Conservation (phyloP, 2,797 vertebrate species). For the Spinus pinus region DNA sequence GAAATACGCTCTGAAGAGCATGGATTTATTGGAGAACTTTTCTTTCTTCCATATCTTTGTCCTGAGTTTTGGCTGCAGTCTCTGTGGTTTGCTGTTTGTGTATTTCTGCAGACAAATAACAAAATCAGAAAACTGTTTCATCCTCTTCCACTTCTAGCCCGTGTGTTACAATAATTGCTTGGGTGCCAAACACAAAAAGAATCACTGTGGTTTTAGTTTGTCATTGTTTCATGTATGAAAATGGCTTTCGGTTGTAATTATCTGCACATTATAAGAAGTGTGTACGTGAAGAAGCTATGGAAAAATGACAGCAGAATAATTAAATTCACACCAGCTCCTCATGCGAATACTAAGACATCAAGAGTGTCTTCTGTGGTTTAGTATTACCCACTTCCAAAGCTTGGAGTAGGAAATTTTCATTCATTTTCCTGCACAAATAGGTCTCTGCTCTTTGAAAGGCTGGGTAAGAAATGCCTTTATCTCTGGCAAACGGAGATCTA, state of each 20-base stretch:
- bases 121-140: slow-evolving; percentile 6
- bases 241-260: slow-evolving; percentile 40
- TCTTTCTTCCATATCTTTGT: neutral
- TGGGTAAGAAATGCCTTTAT: neutral
- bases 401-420: neutral
- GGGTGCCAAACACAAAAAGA: neutral
- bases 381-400: neutral
- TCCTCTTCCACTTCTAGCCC: neutral
- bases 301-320: slow-evolving; percentile 42
- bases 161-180: neutral
- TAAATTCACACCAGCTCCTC: slow-evolving; percentile 24
- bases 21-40: neutral
- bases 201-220: neutral
- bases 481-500: neutral
- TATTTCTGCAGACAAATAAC: neutral
- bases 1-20: neutral
- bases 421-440: neutral
- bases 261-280: slow-evolving; percentile 4
- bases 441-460: neutral
- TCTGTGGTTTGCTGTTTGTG: neutral
- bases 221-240: slow-evolving; percentile 58
- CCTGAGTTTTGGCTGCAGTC: neutral
- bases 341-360: neutral
- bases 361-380: neutral
- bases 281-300: slow-evolving; percentile 26